Conservation (phyloP, 2,797 vertebrate genomes). For the Lagodon rhomboides region DNA sequence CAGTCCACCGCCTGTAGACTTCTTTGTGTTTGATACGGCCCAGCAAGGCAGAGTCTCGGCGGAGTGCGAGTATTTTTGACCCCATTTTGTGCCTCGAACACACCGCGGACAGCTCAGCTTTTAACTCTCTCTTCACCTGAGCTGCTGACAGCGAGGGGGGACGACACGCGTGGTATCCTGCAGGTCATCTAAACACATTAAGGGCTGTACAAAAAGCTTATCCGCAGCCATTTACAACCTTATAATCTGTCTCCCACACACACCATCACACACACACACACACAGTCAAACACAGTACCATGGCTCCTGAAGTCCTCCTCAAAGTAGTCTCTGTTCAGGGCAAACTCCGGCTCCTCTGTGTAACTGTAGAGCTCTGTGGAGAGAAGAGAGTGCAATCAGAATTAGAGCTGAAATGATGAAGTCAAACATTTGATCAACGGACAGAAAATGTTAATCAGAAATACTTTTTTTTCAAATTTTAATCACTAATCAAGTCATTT, state of each 20-base stretch:
- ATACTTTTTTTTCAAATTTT: too few species aligned
- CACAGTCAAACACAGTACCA: constrained; percentile 81
- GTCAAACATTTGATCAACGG: accelerated
- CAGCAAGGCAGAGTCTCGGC: background rate
- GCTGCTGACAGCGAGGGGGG: background rate
- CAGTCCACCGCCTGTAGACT: background rate
- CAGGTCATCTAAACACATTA: constrained; percentile 24
- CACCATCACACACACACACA: constrained; percentile 3
- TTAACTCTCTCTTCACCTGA: background rate
- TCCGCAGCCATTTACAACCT: background rate
- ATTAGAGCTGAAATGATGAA: background rate
- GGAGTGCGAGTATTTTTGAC: constrained; percentile 3
- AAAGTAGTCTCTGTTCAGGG: constrained; percentile 93
- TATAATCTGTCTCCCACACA: background rate
- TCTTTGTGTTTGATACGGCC: background rate
- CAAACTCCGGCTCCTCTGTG: constrained; percentile 95
- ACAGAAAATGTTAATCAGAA: background rate
- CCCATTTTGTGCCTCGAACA: background rate
- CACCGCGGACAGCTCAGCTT: constrained; percentile 27
- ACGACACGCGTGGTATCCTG: background rate
- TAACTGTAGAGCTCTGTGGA: constrained; percentile 96
- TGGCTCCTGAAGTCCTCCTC: constrained; percentile 94
- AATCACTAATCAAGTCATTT: background rate
- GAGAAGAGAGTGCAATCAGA: background rate
- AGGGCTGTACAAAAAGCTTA: constrained; percentile 6